Percentiles rank a stretch among this genome's conserved stretches.
Conservation (phyloP, 2,888 invertebrate genomes). For the Drosophila dives region DNA sequence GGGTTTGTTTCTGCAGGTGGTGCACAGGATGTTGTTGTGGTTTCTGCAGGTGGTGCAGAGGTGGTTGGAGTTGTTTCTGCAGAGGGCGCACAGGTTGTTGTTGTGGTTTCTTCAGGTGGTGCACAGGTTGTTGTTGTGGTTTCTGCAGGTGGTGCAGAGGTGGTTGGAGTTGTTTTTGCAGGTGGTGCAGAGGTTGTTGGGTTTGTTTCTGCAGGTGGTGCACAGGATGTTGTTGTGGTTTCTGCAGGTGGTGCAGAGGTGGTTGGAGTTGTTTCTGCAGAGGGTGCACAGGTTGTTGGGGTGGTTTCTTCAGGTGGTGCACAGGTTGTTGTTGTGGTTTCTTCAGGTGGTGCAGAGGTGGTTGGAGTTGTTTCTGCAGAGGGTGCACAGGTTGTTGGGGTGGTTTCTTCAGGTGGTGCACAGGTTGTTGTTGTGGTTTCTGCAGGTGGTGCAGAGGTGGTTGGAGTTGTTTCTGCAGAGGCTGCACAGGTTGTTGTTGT, state of each 20-base stretch:
- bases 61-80: too few relatives aligned
- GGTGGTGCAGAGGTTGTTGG: too few relatives aligned
- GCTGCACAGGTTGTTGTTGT: background rate
- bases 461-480: background rate
- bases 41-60: too few relatives aligned
- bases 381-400: background rate
- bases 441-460: background rate
- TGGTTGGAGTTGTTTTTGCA: too few relatives aligned
- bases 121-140: too few relatives aligned
- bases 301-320: too few relatives aligned
- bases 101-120: too few relatives aligned
- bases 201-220: background rate
- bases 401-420: background rate
- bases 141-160: too few relatives aligned
- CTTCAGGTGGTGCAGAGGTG: background rate
- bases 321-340: too few relatives aligned
- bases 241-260: slow-evolving; percentile 2
- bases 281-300: background rate
- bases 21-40: too few relatives aligned
- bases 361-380: background rate
- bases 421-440: slow-evolving; percentile 14
- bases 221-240: slow-evolving; percentile 13
- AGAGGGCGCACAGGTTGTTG: too few relatives aligned
- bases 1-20: too few relatives aligned
- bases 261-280: background rate